Evolutionary conservation across 2,888 invertebrate species (phyloP).

Genomic region (Netelia virgata): DNA sequence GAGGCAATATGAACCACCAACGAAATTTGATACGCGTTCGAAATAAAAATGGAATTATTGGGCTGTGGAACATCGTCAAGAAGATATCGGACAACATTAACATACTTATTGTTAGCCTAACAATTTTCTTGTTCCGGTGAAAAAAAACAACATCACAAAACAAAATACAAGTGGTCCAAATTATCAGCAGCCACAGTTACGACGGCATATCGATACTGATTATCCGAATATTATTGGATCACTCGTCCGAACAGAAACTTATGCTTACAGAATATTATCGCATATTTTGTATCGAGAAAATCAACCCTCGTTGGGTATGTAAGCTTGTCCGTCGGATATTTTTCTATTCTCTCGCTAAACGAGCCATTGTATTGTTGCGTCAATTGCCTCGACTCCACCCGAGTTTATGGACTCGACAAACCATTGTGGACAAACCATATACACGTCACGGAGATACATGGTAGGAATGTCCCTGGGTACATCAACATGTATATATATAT

Average conservation of each 20-base stretch:
- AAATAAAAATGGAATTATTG: too few species aligned
- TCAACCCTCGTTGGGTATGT: constrained; percentile 37
- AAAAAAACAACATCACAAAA: not conserved
- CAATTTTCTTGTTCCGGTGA: not conserved
- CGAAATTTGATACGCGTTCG: too few species aligned
- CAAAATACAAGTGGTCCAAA: not conserved
- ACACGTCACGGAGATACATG: constrained; percentile 45
- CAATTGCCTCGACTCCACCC: constrained; percentile 57
- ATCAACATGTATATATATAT: constrained; percentile 1
- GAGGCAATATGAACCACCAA: too few species aligned
- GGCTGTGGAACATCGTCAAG: too few species aligned
- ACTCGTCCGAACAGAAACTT: constrained; percentile 20
- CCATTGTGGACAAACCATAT: constrained; percentile 51
- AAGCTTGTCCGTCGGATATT: constrained; percentile 78
- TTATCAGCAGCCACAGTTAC: not conserved
- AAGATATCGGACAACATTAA: too few species aligned
- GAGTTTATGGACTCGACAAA: constrained; percentile 54
- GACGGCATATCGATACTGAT: constrained; percentile 7
- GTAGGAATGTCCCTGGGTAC: constrained; percentile 22
- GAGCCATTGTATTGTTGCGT: constrained; percentile 79
- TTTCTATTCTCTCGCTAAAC: constrained; percentile 78
- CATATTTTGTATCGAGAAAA: constrained; percentile 32
- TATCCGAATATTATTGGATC: constrained; percentile 8
- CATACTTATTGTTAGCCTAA: too few species aligned
- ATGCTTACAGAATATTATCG: constrained; percentile 52